Percentiles rank a stretch among this genome's conserved stretches.
Conservation (phyloP, 2,888 invertebrate species). For the Mythimna lalbum region DNA sequence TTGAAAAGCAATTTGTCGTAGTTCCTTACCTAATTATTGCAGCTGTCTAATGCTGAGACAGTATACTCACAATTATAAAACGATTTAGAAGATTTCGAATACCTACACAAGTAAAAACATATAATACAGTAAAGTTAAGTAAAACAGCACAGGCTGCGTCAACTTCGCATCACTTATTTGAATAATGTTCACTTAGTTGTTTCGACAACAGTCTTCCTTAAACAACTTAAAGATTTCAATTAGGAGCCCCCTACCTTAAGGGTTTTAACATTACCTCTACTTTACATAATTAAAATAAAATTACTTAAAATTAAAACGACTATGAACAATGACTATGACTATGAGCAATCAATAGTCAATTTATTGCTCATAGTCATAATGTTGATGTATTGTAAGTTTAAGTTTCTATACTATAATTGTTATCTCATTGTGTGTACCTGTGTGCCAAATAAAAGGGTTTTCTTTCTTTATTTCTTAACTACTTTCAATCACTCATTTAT, state of each 20-base stretch:
- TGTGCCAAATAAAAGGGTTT: too few relatives aligned
- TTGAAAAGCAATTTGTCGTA: too few relatives aligned
- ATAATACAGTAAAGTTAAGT: constrained; percentile 62
- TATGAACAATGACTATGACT: too few relatives aligned
- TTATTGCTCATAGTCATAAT: too few relatives aligned
- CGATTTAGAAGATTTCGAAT: not conserved
- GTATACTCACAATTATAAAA: not conserved
- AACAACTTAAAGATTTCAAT: constrained; percentile 73
- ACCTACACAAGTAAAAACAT: not conserved
- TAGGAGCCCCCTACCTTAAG: constrained; percentile 68
- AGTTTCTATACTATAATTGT: too few relatives aligned
- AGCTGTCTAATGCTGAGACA: too few relatives aligned
- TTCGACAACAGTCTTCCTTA: constrained; percentile 71
- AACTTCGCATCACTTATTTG: constrained; percentile 77
- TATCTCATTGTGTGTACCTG: too few relatives aligned
- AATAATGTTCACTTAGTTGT: constrained; percentile 81
- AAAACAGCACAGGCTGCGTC: constrained; percentile 66
- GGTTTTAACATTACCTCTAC: constrained; percentile 44
- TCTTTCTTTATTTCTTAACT: too few relatives aligned
- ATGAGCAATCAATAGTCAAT: not conserved
- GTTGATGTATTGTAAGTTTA: too few relatives aligned
- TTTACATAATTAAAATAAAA: constrained; percentile 24
- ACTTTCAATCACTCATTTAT: too few relatives aligned
- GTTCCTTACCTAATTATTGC: too few relatives aligned
- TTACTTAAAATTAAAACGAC: constrained; percentile 8